Base-by-base conservation (phyloP, 2,888 invertebrate genomes). In the Hermaeophaga mercurialis region DNA sequence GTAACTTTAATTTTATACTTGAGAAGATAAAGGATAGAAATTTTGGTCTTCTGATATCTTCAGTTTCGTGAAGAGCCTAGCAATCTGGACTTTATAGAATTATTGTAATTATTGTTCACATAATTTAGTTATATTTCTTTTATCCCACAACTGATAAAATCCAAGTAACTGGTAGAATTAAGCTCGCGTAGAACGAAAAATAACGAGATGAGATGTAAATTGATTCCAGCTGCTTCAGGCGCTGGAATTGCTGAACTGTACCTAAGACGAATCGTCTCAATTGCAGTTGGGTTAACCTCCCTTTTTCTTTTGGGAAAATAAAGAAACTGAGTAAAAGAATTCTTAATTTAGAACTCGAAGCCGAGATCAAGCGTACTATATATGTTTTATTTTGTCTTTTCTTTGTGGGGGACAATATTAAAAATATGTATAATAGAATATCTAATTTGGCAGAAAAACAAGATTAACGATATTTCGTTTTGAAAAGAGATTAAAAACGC, bases 201-300 rank as follows among this genome's bases (percentile, higher is more conserved):
- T 76, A 76, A 76, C 75, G 75, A 76, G 74, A 76, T 77, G 77
- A 36, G 17, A 36, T 36, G 36, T 75, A 77, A 77, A 77, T 77
- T 77, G 75, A 75, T 76, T 76, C 74, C 70, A 71, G 71, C 68
- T 69, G 74, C 72, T 73, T 69, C 71, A 67, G 71, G 71, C 72
- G 67, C 66, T 69, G 70, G 73, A 75, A 75, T 75, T 75, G 74
- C 74, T 73, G 74, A 77, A 77, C 75, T 75, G 75, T 74, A 71
- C 73, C 70, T 71, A 74, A 74, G 75, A 75, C 71, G 73, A 74
- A 75, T 74, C 73, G 71, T 73, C 70, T 66, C 71, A 75, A 75
- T 74, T 73, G 73, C 70, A 69, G 71, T 71, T 71, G 71, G 71
- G 70, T 73, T 73, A 73, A 71, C 70, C 69, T 70, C 72, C 69